A percentile compares a stretch with the other conserved stretches of the same genome.
phyloP scores from a whole-genome alignment of 2,888 invertebrate species.

The Alloscopus bannaensis region DNA sequence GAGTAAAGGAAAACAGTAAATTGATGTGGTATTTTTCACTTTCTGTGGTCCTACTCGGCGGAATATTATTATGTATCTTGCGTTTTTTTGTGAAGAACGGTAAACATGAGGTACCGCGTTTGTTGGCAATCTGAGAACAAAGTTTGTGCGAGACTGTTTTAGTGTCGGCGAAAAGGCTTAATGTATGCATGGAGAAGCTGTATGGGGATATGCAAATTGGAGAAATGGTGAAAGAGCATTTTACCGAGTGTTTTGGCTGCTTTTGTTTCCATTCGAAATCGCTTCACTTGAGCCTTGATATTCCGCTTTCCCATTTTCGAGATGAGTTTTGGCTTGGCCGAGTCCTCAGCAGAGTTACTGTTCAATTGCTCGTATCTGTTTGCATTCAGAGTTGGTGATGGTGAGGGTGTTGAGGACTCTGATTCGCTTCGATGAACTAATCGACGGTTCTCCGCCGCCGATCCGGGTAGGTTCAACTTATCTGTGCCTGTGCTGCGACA shows the following conservation, averaged over 20 bases:
- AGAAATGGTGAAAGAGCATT: conserved; percentile 35
- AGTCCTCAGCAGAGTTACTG: conserved; percentile 67
- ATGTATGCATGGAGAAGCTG: not conserved
- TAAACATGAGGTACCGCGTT: no score
- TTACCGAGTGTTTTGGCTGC: conserved; percentile 94
- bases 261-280: conserved; percentile 96
- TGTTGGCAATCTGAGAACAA: no score
- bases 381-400: conserved; percentile 69
- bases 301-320: conserved; percentile 90
- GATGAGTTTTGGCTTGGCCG: conserved; percentile 75
- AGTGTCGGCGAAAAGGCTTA: no score
- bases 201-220: no score
- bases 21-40: no score
- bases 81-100: no score
- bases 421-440: conserved; percentile 65
- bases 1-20: no score
- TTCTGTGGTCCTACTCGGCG: no score
- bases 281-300: conserved; percentile 90
- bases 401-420: conserved; percentile 77
- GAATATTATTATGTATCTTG: no score
- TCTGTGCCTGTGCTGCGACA: conserved; percentile 38
- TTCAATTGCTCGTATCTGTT: conserved; percentile 70
- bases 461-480: conserved; percentile 62
- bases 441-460: conserved; percentile 62
- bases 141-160: no score